phyloP scores from a whole-genome alignment of 2,797 vertebrate species.

The Scleropages formosus region DNA sequence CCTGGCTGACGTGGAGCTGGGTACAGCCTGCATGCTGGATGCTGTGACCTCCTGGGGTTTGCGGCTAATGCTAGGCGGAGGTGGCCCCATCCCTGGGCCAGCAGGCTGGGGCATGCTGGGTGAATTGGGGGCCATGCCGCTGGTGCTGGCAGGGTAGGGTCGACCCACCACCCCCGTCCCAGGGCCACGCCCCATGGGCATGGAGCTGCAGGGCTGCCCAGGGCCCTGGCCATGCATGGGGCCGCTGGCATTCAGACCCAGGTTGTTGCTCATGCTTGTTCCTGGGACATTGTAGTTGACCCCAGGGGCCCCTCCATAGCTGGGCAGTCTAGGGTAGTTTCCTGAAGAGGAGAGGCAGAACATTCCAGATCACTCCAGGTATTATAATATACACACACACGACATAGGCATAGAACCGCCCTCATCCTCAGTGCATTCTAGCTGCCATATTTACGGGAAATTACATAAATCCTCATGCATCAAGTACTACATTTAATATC shows the following conservation, averaged over 20 bases:
- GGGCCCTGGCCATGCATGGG: conserved; percentile 93
- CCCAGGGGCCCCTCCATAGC: conserved; percentile 78
- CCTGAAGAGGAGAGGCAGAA: conserved; percentile 63
- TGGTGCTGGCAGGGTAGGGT: conserved; percentile 74
- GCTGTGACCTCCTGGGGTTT: conserved; percentile 85
- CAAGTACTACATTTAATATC: background rate
- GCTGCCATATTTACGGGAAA: too few relatives aligned
- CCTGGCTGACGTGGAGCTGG: conserved; percentile 88
- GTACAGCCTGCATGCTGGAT: conserved; percentile 79
- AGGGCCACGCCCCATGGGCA: conserved; percentile 76
- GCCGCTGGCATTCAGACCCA: conserved; percentile 79
- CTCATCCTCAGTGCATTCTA: background rate
- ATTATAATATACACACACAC: background rate
- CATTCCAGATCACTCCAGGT: background rate
- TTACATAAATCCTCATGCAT: background rate
- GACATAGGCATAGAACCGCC: too few relatives aligned
- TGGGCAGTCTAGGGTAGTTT: conserved; percentile 86
- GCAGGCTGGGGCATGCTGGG: conserved; percentile 87
- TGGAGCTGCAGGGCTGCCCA: conserved; percentile 58
- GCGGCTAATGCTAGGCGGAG: conserved; percentile 81
- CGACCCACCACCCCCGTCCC: conserved; percentile 79
- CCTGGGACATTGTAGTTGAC: conserved; percentile 83
- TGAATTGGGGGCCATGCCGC: conserved; percentile 75
- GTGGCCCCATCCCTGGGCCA: conserved; percentile 87
- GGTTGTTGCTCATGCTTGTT: conserved; percentile 75